A percentile compares a stretch with the other conserved stretches of the same genome.
Evolutionary conservation across 2,797 vertebrate species (phyloP).

Genomic region (Tinamus major): DNA sequence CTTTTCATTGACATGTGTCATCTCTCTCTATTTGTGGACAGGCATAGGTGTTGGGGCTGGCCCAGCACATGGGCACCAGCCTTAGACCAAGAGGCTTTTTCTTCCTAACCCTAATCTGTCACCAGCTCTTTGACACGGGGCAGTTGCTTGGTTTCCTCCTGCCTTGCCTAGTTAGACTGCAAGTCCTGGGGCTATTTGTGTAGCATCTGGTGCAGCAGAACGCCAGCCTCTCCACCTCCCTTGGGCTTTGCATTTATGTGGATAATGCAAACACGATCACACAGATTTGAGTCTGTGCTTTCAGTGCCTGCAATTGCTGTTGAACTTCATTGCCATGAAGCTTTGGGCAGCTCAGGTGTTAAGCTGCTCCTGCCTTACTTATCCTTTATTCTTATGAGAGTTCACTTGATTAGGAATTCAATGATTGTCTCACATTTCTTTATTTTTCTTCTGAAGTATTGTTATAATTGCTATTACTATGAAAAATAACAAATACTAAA

Average conservation of each 20-base stretch:
- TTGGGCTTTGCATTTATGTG: not conserved
- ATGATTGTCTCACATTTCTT: not conserved
- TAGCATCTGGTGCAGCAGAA: not conserved
- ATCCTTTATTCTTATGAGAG: not conserved
- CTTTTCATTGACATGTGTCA: not conserved
- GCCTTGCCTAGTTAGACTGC: not conserved
- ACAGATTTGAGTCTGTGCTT: not conserved
- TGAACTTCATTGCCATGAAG: not conserved
- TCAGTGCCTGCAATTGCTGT: slow-evolving; percentile 11
- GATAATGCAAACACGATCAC: not conserved
- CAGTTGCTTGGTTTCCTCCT: not conserved
- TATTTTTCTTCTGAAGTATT: not conserved
- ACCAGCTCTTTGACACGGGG: not conserved
- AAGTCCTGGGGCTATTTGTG: slow-evolving; percentile 1
- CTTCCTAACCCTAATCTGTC: not conserved
- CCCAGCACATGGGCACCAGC: not conserved
- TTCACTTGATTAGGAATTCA: not conserved
- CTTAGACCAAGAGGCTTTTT: not conserved
- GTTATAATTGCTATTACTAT: not conserved
- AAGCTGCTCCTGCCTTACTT: not conserved
- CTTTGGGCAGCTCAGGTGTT: slow-evolving; percentile 3
- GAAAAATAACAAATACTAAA: not conserved
- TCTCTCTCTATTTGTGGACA: not conserved
- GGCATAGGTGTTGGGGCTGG: not conserved
- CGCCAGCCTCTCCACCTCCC: not conserved